Evolutionary conservation across 1,140 invertebrate genomes (phyloP).

Genomic region (Neomicropteryx cornuta): DNA sequence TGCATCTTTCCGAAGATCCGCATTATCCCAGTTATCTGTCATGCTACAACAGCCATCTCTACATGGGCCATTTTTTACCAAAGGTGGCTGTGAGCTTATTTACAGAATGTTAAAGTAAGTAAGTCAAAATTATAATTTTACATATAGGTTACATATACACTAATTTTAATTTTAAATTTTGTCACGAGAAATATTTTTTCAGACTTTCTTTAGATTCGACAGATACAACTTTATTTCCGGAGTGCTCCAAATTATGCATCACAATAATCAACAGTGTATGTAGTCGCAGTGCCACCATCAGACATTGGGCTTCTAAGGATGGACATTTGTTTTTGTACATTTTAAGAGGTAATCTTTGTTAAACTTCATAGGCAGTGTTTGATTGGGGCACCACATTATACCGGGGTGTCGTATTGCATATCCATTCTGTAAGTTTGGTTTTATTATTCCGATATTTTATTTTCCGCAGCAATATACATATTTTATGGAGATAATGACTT

Average conservation of each 20-base stretch:
- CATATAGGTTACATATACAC: neutral
- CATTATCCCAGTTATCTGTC: slow-evolving; percentile 44
- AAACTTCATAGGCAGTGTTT: slow-evolving; percentile 6
- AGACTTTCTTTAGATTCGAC: slow-evolving; percentile 42
- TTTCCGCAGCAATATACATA: slow-evolving; percentile 38
- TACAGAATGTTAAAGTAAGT: neutral
- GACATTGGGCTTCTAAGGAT: slow-evolving; percentile 40
- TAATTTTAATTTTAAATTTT: neutral
- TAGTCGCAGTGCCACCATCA: slow-evolving; percentile 30
- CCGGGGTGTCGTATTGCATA: neutral
- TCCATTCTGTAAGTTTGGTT: neutral
- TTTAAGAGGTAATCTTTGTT: slow-evolving; percentile 39
- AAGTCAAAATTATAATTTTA: slow-evolving; percentile 1
- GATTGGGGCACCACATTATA: neutral
- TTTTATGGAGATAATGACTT: slow-evolving; percentile 36
- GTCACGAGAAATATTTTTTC: slow-evolving; percentile 14
- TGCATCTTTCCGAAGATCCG: slow-evolving; percentile 43
- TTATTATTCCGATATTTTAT: slow-evolving; percentile 7
- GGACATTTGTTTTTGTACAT: slow-evolving; percentile 40
- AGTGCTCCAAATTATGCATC: slow-evolving; percentile 49
- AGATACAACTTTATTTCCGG: slow-evolving; percentile 49
- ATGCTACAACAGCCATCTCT: slow-evolving; percentile 44
- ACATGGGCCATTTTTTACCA: slow-evolving; percentile 37
- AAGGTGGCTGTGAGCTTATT: slow-evolving; percentile 28
- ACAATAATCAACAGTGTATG: slow-evolving; percentile 46